These are phyloP conservation scores for Cremastobaeus sp. DNA, from an alignment of 2,888 invertebrate species.

Conservation along the genomic window DNA sequence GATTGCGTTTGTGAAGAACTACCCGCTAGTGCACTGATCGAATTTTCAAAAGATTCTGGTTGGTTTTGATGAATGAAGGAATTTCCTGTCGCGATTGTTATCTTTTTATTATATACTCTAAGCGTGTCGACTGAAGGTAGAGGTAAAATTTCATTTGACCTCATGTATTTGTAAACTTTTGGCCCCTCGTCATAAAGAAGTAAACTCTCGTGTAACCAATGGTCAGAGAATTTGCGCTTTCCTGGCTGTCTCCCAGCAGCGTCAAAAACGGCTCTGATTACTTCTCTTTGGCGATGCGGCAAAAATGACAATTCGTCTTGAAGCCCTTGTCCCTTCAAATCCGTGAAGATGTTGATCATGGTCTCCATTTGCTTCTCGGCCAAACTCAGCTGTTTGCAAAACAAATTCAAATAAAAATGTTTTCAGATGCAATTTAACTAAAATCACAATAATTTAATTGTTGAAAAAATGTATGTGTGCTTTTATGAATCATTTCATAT, in stretches of 20 bases:
- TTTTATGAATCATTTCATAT: too few species aligned
- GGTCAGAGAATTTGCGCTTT: conserved; percentile 30
- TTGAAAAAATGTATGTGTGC: too few species aligned
- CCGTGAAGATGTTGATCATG: neutral
- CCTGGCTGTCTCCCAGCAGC: conserved; percentile 2
- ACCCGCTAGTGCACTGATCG: too few species aligned
- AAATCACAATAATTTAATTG: too few species aligned
- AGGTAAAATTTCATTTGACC: conserved; percentile 31
- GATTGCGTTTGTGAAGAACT: too few species aligned
- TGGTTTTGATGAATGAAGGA: neutral
- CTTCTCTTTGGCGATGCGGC: conserved; percentile 21
- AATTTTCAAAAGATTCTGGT: too few species aligned
- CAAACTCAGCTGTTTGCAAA: neutral
- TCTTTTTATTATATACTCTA: conserved; percentile 13
- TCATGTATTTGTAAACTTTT: conserved; percentile 33
- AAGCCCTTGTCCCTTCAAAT: conserved; percentile 8
- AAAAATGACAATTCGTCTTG: conserved; percentile 29
- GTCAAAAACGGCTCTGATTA: conserved; percentile 15
- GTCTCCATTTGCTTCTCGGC: conserved; percentile 22
- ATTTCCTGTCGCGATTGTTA: neutral
- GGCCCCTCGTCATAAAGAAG: conserved; percentile 14
- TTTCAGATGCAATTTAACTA: too few species aligned
- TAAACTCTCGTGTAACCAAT: conserved; percentile 26
- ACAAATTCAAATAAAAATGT: too few species aligned
- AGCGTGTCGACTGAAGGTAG: conserved; percentile 30